A percentile compares a stretch with the other conserved stretches of the same genome.
phyloP scores from a whole-genome alignment of 2,888 invertebrate species.

The Drosophila yooni region DNA sequence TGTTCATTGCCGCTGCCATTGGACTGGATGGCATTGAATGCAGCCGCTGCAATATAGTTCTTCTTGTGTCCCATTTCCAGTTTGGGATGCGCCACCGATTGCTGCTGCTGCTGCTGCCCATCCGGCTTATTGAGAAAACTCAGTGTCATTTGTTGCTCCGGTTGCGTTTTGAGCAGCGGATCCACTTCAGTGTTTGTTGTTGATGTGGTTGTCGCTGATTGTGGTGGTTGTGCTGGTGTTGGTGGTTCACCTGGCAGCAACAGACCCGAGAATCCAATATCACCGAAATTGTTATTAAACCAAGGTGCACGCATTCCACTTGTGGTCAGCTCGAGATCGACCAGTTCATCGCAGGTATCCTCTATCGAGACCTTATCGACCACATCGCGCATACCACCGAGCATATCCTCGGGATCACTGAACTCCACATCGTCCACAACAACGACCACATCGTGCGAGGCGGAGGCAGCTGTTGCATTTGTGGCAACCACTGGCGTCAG shows the following conservation, averaged over 20 bases:
- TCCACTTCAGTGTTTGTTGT: neutral
- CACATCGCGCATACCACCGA: constrained; percentile 93
- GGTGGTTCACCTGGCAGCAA: constrained; percentile 70
- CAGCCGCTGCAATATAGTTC: constrained; percentile 25
- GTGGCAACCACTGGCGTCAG: constrained; percentile 38
- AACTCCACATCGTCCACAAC: constrained; percentile 88
- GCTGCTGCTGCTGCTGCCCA: constrained; percentile 12
- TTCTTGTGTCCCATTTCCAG: constrained; percentile 40
- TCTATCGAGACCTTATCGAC: constrained; percentile 87
- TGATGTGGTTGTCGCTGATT: constrained; percentile 3
- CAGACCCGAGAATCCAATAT: constrained; percentile 71
- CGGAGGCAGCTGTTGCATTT: constrained; percentile 20
- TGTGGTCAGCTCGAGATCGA: constrained; percentile 79
- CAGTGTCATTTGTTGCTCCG: constrained; percentile 49
- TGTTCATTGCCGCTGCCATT: constrained; percentile 21
- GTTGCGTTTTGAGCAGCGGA: constrained; percentile 9
- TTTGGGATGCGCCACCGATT: constrained; percentile 12
- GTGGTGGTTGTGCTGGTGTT: constrained; percentile 25
- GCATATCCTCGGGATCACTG: constrained; percentile 93
- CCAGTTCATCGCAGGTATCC: constrained; percentile 84
- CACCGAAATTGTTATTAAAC: constrained; percentile 78
- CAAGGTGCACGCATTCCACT: constrained; percentile 76
- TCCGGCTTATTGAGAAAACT: constrained; percentile 45
- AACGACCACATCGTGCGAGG: constrained; percentile 45
- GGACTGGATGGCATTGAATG: constrained; percentile 3